A percentile compares a stretch with the other conserved stretches of the same genome.
Evolutionary conservation across 2,797 vertebrate genomes (phyloP).

Genomic region (Phoxinus dragarum): DNA sequence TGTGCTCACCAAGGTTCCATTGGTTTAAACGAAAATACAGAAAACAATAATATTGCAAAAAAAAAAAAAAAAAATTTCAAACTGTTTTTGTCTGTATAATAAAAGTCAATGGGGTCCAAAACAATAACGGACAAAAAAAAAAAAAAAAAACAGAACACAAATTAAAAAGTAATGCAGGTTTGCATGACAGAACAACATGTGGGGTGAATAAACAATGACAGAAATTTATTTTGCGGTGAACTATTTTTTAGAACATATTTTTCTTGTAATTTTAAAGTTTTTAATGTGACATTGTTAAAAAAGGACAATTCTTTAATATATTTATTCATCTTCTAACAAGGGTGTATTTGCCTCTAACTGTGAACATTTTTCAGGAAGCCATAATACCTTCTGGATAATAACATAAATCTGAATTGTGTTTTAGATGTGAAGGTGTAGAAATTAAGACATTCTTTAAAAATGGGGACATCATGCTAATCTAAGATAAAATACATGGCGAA

Average conservation of each 20-base stretch:
- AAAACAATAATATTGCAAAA: neutral
- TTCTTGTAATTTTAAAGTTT: neutral
- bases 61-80: neutral
- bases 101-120: neutral
- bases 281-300: neutral
- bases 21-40: neutral
- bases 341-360: neutral
- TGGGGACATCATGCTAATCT: neutral
- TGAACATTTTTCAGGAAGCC: neutral
- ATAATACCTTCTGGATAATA: neutral
- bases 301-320: neutral
- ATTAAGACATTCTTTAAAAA: neutral
- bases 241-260: neutral
- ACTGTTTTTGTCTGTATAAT: neutral
- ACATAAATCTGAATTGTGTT: neutral
- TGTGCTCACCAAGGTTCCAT: neutral
- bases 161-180: neutral
- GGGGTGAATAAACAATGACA: neutral
- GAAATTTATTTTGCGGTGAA: neutral
- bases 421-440: neutral
- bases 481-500: neutral
- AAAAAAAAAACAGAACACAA: neutral
- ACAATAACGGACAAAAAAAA: neutral
- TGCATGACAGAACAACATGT: neutral
- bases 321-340: neutral